Evolutionary conservation across 2,113 vertebrate genomes (phyloP), one percentile per base, ranked within the genome.

Genomic region (Synodontis membranacea): DNA sequence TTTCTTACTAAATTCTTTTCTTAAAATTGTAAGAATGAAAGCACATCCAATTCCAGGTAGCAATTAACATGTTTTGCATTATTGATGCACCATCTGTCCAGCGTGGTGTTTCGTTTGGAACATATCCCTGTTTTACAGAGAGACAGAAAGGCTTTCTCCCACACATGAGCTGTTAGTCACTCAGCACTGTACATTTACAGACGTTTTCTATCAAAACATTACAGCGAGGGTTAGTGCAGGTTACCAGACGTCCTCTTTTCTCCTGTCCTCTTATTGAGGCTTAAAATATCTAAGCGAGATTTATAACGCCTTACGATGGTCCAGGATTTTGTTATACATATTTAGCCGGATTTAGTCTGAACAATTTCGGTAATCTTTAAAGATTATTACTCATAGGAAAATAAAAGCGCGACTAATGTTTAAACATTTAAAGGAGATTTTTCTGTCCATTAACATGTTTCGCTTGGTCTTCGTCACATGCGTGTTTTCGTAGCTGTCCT

Each of bases 1-100:
- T 42, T n/a, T 34, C 15, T 39, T 10, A 25, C 21, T 72, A 9
- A 84, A 39, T 17, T 54, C 12, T 4, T 48, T 46, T 23, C 83
- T 52, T 60, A n/a, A 72, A 31, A 48, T 10, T 25, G 37, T 15
- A 37, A 2, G 64, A 28, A 42, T 19, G 19, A 62, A 52, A 62
- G 50, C 75, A 39, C 60, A 15, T 60, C n/a, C 44, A 83, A 39
- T 34, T 56, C 72, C 62, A 60, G 80, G 90, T 91, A 91, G 91
- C 89, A 92, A 93, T 92, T 85, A 91, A 86, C 75, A 60, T 28
- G 5, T 87, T 70, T 62, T 93, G 89, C 88, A 92, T 94, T 93
- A 94, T 93, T 89, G 87, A 95, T 94, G 89, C 92, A 68, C 90
- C 92, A 93, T 93, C 91, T 93, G 93, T 92, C 91, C 70, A 82